These are phyloP conservation scores for Ptychodera flava DNA, from an alignment of 35 echinoderm and acorn worm genomes.

Conservation along the genomic window DNA sequence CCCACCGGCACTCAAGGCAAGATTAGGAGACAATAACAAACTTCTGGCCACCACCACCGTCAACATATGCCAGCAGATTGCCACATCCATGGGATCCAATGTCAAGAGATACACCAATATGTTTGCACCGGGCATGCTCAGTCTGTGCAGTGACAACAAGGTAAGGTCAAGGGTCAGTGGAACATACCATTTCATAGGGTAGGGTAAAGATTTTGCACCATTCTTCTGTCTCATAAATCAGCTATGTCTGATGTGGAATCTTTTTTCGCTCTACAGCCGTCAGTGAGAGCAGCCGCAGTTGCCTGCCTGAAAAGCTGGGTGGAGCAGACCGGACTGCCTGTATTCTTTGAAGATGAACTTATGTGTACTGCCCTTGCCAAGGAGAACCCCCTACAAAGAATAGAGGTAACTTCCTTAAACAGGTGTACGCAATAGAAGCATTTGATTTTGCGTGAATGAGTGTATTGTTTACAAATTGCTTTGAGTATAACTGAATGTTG, in stretches of 20 bases:
- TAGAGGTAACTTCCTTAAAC: slow-evolving; percentile 57
- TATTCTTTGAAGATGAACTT: slow-evolving; percentile 95
- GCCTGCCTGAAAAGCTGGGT: slow-evolving; percentile 57
- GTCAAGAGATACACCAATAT: slow-evolving; percentile 61
- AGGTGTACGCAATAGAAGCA: no score
- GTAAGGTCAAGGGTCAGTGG: slow-evolving; percentile 38
- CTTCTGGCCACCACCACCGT: slow-evolving; percentile 60
- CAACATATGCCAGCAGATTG: slow-evolving; percentile 72
- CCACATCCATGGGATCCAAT: slow-evolving; percentile 71
- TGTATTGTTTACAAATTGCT: no score
- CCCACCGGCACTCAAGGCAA: slow-evolving; percentile 61
- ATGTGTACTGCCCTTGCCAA: slow-evolving; percentile 55
- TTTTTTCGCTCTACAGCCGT: slow-evolving; percentile 48
- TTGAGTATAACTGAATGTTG: no score
- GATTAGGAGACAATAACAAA: slow-evolving; percentile 93
- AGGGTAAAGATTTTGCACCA: no score
- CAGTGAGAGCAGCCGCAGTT: slow-evolving; percentile 58
- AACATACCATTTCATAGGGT: no score
- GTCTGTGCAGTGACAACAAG: slow-evolving; percentile 75
- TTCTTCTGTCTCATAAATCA: no score
- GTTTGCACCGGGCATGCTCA: slow-evolving; percentile 63
- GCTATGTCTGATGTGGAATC: no score
- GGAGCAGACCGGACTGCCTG: slow-evolving; percentile 72
- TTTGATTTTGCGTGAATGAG: no score
- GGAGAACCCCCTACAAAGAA: slow-evolving; percentile 70